Evolutionary conservation across 2,888 invertebrate species (phyloP).

Genomic region (Tiphia femorata): DNA sequence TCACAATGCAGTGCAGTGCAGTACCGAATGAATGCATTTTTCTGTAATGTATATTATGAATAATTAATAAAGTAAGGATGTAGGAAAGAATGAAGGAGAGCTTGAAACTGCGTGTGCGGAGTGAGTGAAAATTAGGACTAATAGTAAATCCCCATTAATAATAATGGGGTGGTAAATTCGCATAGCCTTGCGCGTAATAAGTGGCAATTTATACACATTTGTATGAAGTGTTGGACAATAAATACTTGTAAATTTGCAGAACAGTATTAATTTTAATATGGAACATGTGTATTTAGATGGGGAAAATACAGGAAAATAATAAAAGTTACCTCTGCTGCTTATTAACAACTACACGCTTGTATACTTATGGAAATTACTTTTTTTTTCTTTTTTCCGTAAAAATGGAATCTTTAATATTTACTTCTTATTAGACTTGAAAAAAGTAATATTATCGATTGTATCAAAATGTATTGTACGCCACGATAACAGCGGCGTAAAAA

Average conservation of each 20-base stretch:
- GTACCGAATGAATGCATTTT: conserved; percentile 39
- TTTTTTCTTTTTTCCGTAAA: too few species aligned
- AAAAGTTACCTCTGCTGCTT: too few species aligned
- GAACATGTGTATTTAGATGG: too few species aligned
- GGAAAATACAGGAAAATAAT: too few species aligned
- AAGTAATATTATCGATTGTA: too few species aligned
- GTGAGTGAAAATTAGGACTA: conserved; percentile 28
- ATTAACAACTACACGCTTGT: too few species aligned
- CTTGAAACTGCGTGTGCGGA: conserved; percentile 22
- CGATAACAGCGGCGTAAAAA: too few species aligned
- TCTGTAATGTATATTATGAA: conserved; percentile 45
- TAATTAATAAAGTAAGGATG: conserved; percentile 22
- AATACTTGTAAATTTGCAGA: conserved; percentile 45
- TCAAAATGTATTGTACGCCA: too few species aligned
- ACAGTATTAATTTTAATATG: too few species aligned
- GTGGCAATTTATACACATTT: conserved; percentile 52
- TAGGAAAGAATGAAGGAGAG: conserved; percentile 12
- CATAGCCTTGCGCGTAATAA: conserved; percentile 41
- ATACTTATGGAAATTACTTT: too few species aligned
- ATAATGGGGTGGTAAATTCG: conserved; percentile 36
- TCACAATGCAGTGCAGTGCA: conserved; percentile 32
- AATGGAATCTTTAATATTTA: too few species aligned
- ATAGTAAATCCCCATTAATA: conserved; percentile 29
- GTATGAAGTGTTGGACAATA: conserved; percentile 59
- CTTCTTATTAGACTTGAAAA: too few species aligned